Evolutionary conservation across 2,888 invertebrate genomes (phyloP).

Genomic region (Heliconius sara): DNA sequence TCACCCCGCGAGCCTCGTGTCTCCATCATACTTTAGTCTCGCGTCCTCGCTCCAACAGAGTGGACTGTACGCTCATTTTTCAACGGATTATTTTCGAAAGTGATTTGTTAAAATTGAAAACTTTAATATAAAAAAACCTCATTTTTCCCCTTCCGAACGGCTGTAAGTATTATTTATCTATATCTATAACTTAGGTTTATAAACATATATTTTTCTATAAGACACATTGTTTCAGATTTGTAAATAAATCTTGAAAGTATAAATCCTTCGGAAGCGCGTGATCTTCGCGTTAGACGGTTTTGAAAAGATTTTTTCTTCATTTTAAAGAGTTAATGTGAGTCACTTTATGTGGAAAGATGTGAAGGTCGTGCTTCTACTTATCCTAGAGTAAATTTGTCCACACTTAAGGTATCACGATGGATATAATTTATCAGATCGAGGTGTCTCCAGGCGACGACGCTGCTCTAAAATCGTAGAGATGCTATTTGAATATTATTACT

Average conservation of each 20-base stretch:
- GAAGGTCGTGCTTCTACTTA: conserved; percentile 54
- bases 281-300: conserved; percentile 52
- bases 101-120: conserved; percentile 44
- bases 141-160: neutral
- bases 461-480: neutral
- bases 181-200: neutral
- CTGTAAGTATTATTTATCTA: conserved; percentile 33
- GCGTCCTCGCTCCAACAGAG: conserved; percentile 67
- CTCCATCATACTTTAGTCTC: conserved; percentile 65
- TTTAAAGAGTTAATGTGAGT: conserved; percentile 52
- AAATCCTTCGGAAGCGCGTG: conserved; percentile 51
- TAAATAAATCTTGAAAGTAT: conserved; percentile 44
- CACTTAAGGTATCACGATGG: conserved; percentile 69
- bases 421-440: conserved; percentile 60
- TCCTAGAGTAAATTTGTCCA: conserved; percentile 67
- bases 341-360: conserved; percentile 51
- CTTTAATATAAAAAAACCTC: conserved; percentile 36
- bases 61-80: conserved; percentile 56
- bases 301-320: conserved; percentile 48
- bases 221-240: conserved; percentile 35
- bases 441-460: conserved; percentile 32
- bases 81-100: conserved; percentile 51
- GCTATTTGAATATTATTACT: conserved; percentile 35
- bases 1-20: conserved; percentile 73
- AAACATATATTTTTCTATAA: neutral